These are phyloP conservation scores for Esox masquinongy DNA, from an alignment of 2,797 vertebrate species.

Conservation along the genomic window DNA sequence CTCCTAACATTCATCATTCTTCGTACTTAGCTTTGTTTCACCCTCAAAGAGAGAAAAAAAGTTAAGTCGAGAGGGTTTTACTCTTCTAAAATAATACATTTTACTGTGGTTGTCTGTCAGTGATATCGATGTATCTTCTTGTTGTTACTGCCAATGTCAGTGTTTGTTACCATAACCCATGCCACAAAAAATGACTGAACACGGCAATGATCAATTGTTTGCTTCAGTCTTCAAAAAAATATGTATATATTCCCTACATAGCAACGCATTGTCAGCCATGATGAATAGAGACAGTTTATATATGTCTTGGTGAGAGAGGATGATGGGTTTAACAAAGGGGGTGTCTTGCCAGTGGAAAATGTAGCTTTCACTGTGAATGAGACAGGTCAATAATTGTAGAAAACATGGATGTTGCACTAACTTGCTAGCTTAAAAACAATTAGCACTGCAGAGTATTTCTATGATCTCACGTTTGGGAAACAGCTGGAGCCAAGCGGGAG, in stretches of 20 bases:
- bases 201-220: neutral
- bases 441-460: slow-evolving; percentile 4
- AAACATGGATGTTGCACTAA: neutral
- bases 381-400: neutral
- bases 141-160: no score
- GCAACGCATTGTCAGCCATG: neutral
- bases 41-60: no score
- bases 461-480: neutral
- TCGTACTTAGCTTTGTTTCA: no score
- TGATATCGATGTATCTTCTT: no score
- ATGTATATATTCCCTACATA: neutral
- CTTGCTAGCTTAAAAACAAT: neutral
- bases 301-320: neutral
- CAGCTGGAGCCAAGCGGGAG: slow-evolving; percentile 5
- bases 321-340: neutral
- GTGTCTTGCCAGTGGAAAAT: neutral
- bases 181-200: neutral
- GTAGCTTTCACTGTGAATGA: neutral
- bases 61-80: no score
- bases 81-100: no score
- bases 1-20: no score
- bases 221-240: neutral
- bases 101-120: no score
- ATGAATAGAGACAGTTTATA: neutral
- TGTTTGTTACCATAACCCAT: neutral